phyloP scores from a whole-genome alignment of 2,797 vertebrate genomes.

The Diplodus sargus region DNA sequence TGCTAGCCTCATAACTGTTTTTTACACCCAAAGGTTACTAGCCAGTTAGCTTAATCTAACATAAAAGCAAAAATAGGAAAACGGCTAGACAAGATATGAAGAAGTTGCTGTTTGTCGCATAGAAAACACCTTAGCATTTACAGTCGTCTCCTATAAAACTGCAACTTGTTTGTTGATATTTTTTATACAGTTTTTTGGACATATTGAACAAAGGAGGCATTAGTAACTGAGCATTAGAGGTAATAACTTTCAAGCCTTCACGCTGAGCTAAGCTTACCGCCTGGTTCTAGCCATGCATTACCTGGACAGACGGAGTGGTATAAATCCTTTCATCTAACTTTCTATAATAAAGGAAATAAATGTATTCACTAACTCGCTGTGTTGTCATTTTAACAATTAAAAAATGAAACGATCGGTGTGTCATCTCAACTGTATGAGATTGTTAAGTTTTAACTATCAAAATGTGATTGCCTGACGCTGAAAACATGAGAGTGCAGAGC shows the following conservation, averaged over 20 bases:
- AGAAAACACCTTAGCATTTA: no score
- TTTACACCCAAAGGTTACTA: no score
- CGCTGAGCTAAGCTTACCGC: not conserved
- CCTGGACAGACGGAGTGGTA: not conserved
- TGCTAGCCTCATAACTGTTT: not conserved
- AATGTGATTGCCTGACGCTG: not conserved
- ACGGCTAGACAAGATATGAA: not conserved
- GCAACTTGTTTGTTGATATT: not conserved
- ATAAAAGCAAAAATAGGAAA: not conserved
- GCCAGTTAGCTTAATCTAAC: slow-evolving; percentile 1
- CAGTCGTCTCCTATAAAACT: not conserved
- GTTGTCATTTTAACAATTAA: no score
- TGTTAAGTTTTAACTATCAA: not conserved
- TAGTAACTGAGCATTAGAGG: not conserved
- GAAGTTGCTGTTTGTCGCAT: not conserved
- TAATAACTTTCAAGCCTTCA: not conserved
- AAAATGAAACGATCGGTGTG: not conserved
- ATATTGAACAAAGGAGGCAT: not conserved
- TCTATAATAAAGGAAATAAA: not conserved
- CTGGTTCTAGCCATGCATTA: not conserved
- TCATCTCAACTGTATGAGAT: not conserved
- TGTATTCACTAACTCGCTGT: not conserved
- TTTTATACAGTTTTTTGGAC: not conserved
- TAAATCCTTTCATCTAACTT: not conserved
- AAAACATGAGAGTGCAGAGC: not conserved